Conservation (phyloP, 2,113 vertebrate genomes). For the Alaudala cheleensis region DNA sequence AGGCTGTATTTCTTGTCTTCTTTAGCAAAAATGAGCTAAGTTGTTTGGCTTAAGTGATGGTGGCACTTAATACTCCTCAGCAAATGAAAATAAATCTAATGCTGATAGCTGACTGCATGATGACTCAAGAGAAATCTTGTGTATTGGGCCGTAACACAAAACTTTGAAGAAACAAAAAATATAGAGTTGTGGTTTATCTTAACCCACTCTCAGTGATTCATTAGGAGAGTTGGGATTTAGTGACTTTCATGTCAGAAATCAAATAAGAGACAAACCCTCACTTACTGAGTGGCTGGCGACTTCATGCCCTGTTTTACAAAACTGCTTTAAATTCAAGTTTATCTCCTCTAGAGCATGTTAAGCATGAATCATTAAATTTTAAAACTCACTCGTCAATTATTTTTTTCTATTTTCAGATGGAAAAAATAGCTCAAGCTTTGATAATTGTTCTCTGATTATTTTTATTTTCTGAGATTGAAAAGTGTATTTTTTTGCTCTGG, state of each 20-base stretch:
- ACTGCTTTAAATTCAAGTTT: slow-evolving; percentile 15
- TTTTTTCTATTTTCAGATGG: not conserved
- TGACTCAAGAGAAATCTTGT: slow-evolving; percentile 55
- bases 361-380: slow-evolving; percentile 27
- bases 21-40: not conserved
- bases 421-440: not conserved
- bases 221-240: slow-evolving; percentile 43
- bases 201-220: slow-evolving; percentile 67
- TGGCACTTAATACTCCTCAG: not conserved
- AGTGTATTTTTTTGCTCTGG: not conserved
- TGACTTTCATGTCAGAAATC: slow-evolving; percentile 55
- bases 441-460: not conserved
- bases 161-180: slow-evolving; percentile 43
- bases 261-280: slow-evolving; percentile 26
- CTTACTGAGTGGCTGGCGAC: not conserved
- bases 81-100: not conserved
- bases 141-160: slow-evolving; percentile 31
- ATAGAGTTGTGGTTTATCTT: slow-evolving; percentile 36
- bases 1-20: not conserved
- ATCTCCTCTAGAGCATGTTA: slow-evolving; percentile 1
- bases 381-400: not conserved
- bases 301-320: not conserved
- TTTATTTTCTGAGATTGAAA: not conserved
- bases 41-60: not conserved
- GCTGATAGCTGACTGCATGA: slow-evolving; percentile 33